phyloP scores from a whole-genome alignment of 2,888 invertebrate genomes.

The Chalcosyrphus nemorum region DNA sequence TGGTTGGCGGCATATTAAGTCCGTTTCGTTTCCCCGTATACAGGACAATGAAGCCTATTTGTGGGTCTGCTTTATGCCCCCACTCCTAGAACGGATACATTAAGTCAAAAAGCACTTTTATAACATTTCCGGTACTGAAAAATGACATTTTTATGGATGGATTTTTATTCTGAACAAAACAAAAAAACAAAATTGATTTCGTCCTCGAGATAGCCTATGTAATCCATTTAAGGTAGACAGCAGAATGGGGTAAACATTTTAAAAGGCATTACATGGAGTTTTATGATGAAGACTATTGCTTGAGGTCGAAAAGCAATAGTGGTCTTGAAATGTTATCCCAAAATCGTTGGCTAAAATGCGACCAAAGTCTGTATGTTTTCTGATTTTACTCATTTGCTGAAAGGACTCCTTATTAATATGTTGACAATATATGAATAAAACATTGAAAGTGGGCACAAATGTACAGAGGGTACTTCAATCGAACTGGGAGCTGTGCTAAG shows the following conservation, averaged over 20 bases:
- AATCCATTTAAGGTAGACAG: not conserved
- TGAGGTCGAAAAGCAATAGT: too few relatives aligned
- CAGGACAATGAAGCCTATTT: constrained; percentile 19
- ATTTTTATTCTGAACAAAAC: not conserved
- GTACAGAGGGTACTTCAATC: too few relatives aligned
- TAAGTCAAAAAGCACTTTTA: constrained; percentile 32
- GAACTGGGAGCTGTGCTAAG: too few relatives aligned
- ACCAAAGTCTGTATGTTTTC: too few relatives aligned
- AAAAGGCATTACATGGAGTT: not conserved
- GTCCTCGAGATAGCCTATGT: not conserved
- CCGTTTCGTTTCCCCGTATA: not conserved
- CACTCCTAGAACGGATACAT: constrained; percentile 26
- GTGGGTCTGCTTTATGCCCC: constrained; percentile 1
- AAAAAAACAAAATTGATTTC: not conserved
- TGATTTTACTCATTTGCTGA: too few relatives aligned
- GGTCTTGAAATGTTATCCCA: too few relatives aligned
- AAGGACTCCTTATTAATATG: too few relatives aligned
- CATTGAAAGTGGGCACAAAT: too few relatives aligned
- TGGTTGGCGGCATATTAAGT: constrained; percentile 30
- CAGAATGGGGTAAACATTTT: not conserved
- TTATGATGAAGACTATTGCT: not conserved
- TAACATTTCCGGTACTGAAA: constrained; percentile 15
- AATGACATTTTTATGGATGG: constrained; percentile 35
- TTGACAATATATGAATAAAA: too few relatives aligned
- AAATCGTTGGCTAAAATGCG: too few relatives aligned